phyloP scores from a whole-genome alignment of 2,113 vertebrate genomes.

The Paracanthobrama guichenoti region DNA sequence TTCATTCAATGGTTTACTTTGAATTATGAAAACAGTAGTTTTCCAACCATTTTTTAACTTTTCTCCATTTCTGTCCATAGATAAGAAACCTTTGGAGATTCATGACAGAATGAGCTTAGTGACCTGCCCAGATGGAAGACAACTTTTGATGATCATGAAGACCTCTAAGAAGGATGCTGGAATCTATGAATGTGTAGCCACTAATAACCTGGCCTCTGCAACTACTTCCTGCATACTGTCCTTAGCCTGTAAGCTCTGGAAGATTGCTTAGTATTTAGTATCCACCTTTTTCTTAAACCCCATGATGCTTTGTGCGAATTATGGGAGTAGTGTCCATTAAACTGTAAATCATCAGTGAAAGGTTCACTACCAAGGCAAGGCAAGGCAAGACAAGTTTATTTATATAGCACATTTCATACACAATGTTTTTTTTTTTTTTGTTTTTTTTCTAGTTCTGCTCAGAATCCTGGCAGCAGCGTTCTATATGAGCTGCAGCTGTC shows the following conservation, averaged over 20 bases:
- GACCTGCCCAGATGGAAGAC: constrained; percentile 88
- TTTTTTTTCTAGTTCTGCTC: too few relatives aligned
- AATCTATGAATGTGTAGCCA: constrained; percentile 88
- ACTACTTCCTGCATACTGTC: constrained; percentile 88
- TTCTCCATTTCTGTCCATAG: constrained; percentile 64
- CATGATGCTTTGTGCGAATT: too few relatives aligned
- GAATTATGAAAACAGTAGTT: not conserved
- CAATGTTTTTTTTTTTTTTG: too few relatives aligned
- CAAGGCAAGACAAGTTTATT: too few relatives aligned
- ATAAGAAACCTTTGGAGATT: constrained; percentile 79
- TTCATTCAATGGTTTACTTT: not conserved
- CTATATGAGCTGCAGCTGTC: too few relatives aligned
- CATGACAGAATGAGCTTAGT: constrained; percentile 77
- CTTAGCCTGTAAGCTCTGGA: constrained; percentile 83
- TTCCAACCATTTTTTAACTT: not conserved
- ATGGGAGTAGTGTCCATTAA: too few relatives aligned
- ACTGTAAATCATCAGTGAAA: too few relatives aligned
- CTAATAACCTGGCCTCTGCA: constrained; percentile 84
- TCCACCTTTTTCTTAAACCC: too few relatives aligned
- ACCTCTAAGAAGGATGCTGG: constrained; percentile 80
- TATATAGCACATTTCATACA: too few relatives aligned
- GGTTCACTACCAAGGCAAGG: too few relatives aligned
- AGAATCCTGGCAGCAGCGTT: too few relatives aligned
- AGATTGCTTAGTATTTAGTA: not conserved
- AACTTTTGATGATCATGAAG: constrained; percentile 85